These are phyloP conservation scores for Lampris incognitus DNA, from an alignment of 2,113 vertebrate species.

Conservation along the genomic window DNA sequence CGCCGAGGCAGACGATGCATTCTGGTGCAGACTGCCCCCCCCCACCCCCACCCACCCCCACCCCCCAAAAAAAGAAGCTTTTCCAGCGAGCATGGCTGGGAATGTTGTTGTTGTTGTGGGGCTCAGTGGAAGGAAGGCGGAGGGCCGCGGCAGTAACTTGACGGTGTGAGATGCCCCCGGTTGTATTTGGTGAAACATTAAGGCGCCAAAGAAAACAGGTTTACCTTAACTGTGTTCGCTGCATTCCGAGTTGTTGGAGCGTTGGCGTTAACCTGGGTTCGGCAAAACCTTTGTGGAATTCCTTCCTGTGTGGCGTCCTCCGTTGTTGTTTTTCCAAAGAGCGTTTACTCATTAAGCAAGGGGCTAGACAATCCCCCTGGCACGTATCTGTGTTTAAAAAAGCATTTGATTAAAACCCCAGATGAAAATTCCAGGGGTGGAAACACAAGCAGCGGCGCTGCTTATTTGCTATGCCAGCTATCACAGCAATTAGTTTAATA, in stretches of 20 bases:
- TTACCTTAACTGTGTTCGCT: background rate
- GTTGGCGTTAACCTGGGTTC: slow-evolving; percentile 18
- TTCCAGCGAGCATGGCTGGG: background rate
- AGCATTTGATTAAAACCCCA: slow-evolving; percentile 39
- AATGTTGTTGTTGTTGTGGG: slow-evolving; percentile 7
- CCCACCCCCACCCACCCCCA: too few species aligned
- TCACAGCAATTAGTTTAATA: slow-evolving; percentile 30
- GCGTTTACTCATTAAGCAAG: slow-evolving; percentile 22
- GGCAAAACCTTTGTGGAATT: background rate
- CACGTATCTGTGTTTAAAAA: slow-evolving; percentile 27
- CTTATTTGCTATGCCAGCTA: slow-evolving; percentile 3
- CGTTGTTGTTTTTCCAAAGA: slow-evolving; percentile 29
- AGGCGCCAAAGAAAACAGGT: background rate
- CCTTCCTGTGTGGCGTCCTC: slow-evolving; percentile 12
- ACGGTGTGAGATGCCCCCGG: background rate
- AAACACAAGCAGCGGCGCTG: slow-evolving; percentile 41
- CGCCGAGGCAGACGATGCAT: slow-evolving; percentile 13
- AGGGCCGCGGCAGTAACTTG: background rate
- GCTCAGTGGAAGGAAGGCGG: slow-evolving; percentile 15
- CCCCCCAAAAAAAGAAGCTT: background rate
- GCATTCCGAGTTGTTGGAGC: slow-evolving; percentile 13
- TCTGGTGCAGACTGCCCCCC: background rate
- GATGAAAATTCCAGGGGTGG: slow-evolving; percentile 26
- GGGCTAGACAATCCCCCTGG: slow-evolving; percentile 31
- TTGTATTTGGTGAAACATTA: background rate